A percentile compares a stretch with the other conserved stretches of the same genome.
Conservation (phyloP, 2,797 vertebrate genomes). For the Sebastes oblongus region DNA sequence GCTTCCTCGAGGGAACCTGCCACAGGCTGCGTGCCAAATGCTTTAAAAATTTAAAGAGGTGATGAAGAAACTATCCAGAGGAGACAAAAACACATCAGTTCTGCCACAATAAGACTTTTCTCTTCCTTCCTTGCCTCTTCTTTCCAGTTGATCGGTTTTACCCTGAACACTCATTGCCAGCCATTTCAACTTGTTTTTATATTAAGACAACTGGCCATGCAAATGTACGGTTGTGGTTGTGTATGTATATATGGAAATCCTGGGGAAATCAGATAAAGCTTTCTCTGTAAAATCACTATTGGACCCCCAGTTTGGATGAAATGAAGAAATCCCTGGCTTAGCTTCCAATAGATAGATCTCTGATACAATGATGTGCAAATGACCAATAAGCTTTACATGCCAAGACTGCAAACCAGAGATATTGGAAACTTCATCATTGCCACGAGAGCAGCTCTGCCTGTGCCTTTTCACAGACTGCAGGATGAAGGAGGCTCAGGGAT, state of each 20-base stretch:
- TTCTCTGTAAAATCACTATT: slow-evolving; percentile 27
- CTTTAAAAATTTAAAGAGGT: slow-evolving; percentile 98
- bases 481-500: slow-evolving; percentile 16
- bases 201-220: slow-evolving; percentile 43
- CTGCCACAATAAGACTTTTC: slow-evolving; percentile 76
- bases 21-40: slow-evolving; percentile 89
- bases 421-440: slow-evolving; percentile 35
- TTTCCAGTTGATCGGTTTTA: slow-evolving; percentile 52
- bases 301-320: slow-evolving; percentile 43
- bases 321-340: slow-evolving; percentile 28
- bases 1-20: slow-evolving; percentile 90
- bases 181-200: slow-evolving; percentile 40
- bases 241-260: slow-evolving; percentile 42
- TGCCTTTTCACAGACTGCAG: slow-evolving; percentile 13
- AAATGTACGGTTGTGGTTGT: slow-evolving; percentile 39
- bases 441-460: slow-evolving; percentile 13
- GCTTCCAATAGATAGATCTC: slow-evolving; percentile 29
- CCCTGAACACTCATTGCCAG: slow-evolving; percentile 44
- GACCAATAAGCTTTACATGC: slow-evolving; percentile 38
- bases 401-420: slow-evolving; percentile 34
- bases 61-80: slow-evolving; percentile 96
- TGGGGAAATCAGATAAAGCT: slow-evolving; percentile 53
- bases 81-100: slow-evolving; percentile 89
- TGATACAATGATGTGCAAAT: slow-evolving; percentile 57
- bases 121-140: slow-evolving; percentile 55